Evolutionary conservation across 2,797 vertebrate genomes (phyloP).

Genomic region (Melopsittacus undulatus): DNA sequence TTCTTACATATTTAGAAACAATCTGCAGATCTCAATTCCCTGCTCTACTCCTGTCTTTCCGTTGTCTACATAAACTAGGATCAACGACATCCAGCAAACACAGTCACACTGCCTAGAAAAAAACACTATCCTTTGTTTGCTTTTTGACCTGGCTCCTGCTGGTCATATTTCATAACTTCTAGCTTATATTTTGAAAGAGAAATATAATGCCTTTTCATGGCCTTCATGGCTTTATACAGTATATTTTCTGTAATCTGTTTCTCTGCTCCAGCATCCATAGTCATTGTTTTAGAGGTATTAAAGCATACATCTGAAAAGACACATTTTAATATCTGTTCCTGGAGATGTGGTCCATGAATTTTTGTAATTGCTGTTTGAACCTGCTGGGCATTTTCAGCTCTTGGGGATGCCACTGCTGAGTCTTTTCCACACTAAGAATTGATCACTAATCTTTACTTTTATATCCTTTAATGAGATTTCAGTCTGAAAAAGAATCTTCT

Average conservation of each 20-base stretch:
- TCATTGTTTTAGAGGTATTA: neutral
- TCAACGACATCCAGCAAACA: neutral
- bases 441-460: neutral
- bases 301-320: neutral
- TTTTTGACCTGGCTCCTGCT: neutral
- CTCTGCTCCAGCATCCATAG: neutral
- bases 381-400: neutral
- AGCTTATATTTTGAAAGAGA: neutral
- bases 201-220: neutral
- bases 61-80: neutral
- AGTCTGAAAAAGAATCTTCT: neutral
- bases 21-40: neutral
- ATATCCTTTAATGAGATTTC: neutral
- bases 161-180: neutral
- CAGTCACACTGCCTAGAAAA: neutral
- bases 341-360: neutral
- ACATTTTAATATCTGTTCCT: neutral
- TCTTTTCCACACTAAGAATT: neutral
- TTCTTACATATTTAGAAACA: neutral
- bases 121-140: neutral
- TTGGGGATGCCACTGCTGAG: neutral
- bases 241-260: neutral
- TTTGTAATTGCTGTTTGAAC: neutral
- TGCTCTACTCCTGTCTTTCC: neutral
- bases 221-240: neutral